These are phyloP conservation scores for Nyctalus aviator DNA, from an alignment of 2,797 vertebrate species.

Conservation along the genomic window DNA sequence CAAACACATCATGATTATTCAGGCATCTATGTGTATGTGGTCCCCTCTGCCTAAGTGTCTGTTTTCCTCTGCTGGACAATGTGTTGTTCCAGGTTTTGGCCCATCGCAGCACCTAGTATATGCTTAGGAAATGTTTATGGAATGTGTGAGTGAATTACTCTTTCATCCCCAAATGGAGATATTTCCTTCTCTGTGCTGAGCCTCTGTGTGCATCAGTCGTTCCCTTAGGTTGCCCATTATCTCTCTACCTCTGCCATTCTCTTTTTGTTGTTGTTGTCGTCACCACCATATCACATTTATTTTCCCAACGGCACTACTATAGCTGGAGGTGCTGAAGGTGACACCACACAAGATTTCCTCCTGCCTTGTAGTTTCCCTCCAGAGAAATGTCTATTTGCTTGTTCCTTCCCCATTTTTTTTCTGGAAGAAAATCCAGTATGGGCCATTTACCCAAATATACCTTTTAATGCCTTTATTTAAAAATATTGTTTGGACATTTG, in stretches of 20 bases:
- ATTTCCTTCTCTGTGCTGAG: constrained; percentile 2
- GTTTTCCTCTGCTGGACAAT: not conserved
- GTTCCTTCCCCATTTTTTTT: too few relatives aligned
- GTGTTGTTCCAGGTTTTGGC: not conserved
- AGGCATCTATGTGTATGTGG: not conserved
- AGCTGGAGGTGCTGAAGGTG: constrained; percentile 80
- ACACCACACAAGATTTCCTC: constrained; percentile 47
- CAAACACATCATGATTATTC: not conserved
- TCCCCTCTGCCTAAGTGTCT: not conserved
- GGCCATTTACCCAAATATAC: constrained; percentile 30
- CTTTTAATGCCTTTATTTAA: not conserved
- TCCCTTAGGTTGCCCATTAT: not conserved
- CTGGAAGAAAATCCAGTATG: not conserved
- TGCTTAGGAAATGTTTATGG: not conserved
- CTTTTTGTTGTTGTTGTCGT: not conserved
- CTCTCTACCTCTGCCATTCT: not conserved
- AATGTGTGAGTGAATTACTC: not conserved
- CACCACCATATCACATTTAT: constrained; percentile 82
- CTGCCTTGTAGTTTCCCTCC: constrained; percentile 15
- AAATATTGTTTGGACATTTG: not conserved
- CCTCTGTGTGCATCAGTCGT: not conserved
- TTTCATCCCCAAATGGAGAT: not conserved
- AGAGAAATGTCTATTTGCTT: not conserved
- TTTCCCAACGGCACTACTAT: constrained; percentile 82
- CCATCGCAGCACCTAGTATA: not conserved